Evolutionary conservation across 2,113 vertebrate genomes (phyloP).

Genomic region (Ceuthmochares aereus): DNA sequence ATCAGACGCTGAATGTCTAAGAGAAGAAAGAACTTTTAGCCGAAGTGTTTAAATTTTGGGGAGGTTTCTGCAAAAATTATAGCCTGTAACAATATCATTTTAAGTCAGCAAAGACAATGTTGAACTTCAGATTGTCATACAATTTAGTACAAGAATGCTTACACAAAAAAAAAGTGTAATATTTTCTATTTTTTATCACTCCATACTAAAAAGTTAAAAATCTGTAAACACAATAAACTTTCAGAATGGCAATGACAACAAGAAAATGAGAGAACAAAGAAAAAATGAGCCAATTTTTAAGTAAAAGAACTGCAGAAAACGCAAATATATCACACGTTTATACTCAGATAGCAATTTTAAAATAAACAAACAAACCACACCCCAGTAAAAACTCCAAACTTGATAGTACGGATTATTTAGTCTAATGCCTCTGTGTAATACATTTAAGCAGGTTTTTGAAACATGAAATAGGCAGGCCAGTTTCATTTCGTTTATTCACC

Average conservation of each 20-base stretch:
- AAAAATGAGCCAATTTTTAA: neutral
- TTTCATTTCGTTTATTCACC: neutral
- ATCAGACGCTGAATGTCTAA: neutral
- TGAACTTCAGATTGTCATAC: neutral
- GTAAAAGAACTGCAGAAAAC: neutral
- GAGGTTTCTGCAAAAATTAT: neutral
- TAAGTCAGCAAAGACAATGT: neutral
- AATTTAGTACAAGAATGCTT: neutral
- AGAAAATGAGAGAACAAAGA: neutral
- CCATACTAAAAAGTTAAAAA: neutral
- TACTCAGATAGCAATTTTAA: neutral
- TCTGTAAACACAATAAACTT: neutral
- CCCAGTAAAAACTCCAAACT: neutral
- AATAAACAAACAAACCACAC: no score
- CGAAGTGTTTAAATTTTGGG: neutral
- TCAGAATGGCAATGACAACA: neutral
- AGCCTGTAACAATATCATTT: neutral
- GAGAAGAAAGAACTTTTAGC: neutral
- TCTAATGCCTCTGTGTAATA: neutral
- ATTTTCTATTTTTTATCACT: neutral
- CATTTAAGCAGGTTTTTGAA: neutral
- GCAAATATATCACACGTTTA: neutral
- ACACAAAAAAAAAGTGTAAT: neutral
- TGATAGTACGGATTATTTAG: neutral
- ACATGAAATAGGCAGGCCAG: neutral